Base-by-base conservation (phyloP, 2,797 vertebrate species). In the Phoxinus dragarum region DNA sequence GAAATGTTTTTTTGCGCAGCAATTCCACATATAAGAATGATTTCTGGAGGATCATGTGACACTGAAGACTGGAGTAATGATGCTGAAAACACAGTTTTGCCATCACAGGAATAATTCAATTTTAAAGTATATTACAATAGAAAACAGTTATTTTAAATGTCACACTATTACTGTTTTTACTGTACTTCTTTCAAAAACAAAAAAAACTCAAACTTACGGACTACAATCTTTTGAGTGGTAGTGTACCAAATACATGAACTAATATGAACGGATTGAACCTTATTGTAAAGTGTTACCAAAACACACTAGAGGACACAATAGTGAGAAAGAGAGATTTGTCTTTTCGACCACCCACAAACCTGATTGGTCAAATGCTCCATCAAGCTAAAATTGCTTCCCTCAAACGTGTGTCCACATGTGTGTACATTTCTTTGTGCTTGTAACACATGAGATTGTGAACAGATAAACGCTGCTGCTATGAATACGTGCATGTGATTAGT, bases 281-380 rank as follows among this genome's bases (percentile, higher is more conserved):
- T 69, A 69, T 36, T 17, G 66, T n/a, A 49, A 38, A 54, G 19
- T 81, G 16, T 42, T 42, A 8, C 23, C 61, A 80, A 69, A 77
- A 56, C 23, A 19, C 40, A 74, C 42, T 3, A 59, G n/a, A 56
- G 36, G 49, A 78, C 23, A 76, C 16, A 52, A 61, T 23, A 7
- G 11, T 3, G 47, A 49, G 49, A 52, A 5, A 52, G n/a, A 27
- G 56, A n/a, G n/a, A 73, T 54, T 49, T 19, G 42, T 85, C 84
- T 85, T 49, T 38, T 34, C 52, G 84, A 85, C 84, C 84, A 85
- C 84, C 84, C 84, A 85, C 68, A 85, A 49, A 80, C 10, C 84
- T 85, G 84, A 85, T 85, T 80, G 84, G 77, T 80, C 68, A 80
- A 74, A 85, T 59, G 77, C 78, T 85, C 21, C 76, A 85, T 85